phyloP scores from a whole-genome alignment of 2,888 invertebrate genomes.

The Lathronympha strigana region DNA sequence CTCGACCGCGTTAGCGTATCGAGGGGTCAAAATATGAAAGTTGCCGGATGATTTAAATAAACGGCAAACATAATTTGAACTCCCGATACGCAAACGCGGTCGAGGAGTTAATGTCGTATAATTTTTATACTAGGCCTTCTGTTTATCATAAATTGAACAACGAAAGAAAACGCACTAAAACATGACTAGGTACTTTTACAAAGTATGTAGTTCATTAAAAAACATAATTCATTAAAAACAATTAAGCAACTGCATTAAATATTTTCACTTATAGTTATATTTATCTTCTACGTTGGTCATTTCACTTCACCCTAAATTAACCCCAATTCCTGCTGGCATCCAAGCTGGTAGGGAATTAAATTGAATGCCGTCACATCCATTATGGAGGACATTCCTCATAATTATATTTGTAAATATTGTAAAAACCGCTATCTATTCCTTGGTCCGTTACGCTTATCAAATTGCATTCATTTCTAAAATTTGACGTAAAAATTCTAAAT shows the following conservation, averaged over 20 bases:
- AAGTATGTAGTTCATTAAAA: background rate
- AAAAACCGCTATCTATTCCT: slow-evolving; percentile 27
- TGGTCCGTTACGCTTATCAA: slow-evolving; percentile 39
- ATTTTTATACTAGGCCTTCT: too few relatives aligned
- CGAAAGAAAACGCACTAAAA: too few relatives aligned
- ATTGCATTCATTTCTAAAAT: slow-evolving; percentile 26
- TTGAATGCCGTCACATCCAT: slow-evolving; percentile 33
- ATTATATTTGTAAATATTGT: slow-evolving; percentile 33
- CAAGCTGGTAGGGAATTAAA: slow-evolving; percentile 13
- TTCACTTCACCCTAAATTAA: slow-evolving; percentile 21
- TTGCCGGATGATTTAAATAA: too few relatives aligned
- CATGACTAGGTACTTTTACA: too few relatives aligned
- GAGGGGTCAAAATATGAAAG: too few relatives aligned
- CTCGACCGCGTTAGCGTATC: too few relatives aligned
- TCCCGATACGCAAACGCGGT: too few relatives aligned
- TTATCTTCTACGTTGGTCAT: background rate
- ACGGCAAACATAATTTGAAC: too few relatives aligned
- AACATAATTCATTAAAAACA: too few relatives aligned
- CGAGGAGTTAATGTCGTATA: too few relatives aligned
- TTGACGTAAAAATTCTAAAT: slow-evolving; percentile 21
- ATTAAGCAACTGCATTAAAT: background rate
- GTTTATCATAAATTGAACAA: too few relatives aligned
- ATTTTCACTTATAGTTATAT: background rate
- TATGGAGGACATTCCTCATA: slow-evolving; percentile 35
- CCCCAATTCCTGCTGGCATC: slow-evolving; percentile 15